phyloP scores from a whole-genome alignment of 2,113 vertebrate genomes.

The Nansenia antarctica region DNA sequence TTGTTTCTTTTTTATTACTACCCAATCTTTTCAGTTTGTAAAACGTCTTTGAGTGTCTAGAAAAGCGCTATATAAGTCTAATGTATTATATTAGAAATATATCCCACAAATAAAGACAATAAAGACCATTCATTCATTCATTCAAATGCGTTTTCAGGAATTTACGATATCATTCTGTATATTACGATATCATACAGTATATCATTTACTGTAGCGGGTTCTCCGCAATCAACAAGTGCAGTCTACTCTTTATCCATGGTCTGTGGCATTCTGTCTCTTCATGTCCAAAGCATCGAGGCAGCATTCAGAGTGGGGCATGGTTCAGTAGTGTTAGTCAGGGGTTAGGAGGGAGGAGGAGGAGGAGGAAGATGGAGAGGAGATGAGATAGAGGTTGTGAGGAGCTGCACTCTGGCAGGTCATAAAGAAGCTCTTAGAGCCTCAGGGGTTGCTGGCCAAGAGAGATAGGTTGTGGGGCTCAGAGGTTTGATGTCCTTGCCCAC shows the following conservation, averaged over 20 bases:
- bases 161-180: neutral
- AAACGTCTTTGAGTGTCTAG: no score
- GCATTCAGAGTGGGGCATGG: neutral
- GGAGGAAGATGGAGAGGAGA: neutral
- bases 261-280: neutral
- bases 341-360: neutral
- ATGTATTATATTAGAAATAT: no score
- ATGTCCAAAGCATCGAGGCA: neutral
- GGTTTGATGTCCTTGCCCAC: slow-evolving; percentile 36
- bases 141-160: neutral
- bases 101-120: no score
- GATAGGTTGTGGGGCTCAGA: slow-evolving; percentile 24
- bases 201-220: no score
- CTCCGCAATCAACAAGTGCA: neutral
- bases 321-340: neutral
- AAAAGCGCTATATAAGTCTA: no score
- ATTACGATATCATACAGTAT: no score
- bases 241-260: neutral
- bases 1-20: no score
- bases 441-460: slow-evolving; percentile 38
- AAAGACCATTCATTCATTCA: no score
- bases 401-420: slow-evolving; percentile 36
- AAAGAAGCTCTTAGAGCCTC: slow-evolving; percentile 35
- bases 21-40: no score
- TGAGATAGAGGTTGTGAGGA: slow-evolving; percentile 15